Evolutionary conservation across 2,113 vertebrate species (phyloP), one percentile per base, ranked within the genome.

Genomic region (Chamaetylas fuelleborni): DNA sequence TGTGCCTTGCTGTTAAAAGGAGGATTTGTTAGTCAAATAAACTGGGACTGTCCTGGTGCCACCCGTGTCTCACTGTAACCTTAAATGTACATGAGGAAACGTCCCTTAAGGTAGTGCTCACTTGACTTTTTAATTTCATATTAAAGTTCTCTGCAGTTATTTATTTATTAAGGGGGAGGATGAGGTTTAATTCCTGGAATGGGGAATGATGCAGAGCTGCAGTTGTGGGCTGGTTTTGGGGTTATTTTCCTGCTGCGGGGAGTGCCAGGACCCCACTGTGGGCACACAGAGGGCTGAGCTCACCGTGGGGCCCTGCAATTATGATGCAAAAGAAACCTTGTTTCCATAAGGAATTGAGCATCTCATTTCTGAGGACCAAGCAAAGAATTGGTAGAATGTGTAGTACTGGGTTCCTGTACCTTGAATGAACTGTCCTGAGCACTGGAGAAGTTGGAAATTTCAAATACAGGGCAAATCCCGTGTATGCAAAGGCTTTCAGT

Each of bases 1-100:
- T 43, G 17, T 36, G 40, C 65, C 18, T 93, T 26, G 61, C 70
- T 81, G 57, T 76, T 92, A 51, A 79, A 72, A 85, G 31, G 40
- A 61, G 66, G n/a, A 91, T 95, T 95, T 95, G 36, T 92, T 82
- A 91, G 70, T 87, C 90, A 95, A 66, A 88, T 91, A 66, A 83
- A 65, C 81, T 19, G 53, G 36, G 43, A 12, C 36, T 80, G 70
- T 62, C 54, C 45, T 61, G 38, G 42, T 57, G 61, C 38, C 8
- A 2, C 50, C 53, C 1, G 0, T 60, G 40, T n/a, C 51, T 77
- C 54, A 40, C 24, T 48, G 72, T 76, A 87, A 95, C 77, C 57
- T 74, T 67, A 64, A 57, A 42, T 31, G 18, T 57, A 25, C 33
- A 19, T n/a, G n/a, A 72, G 38, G 15, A 91, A 53, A 53, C 53